A percentile compares a stretch with the other conserved stretches of the same genome.
Evolutionary conservation across 2,888 invertebrate species (phyloP).

Genomic region (Noctua fimbriata): DNA sequence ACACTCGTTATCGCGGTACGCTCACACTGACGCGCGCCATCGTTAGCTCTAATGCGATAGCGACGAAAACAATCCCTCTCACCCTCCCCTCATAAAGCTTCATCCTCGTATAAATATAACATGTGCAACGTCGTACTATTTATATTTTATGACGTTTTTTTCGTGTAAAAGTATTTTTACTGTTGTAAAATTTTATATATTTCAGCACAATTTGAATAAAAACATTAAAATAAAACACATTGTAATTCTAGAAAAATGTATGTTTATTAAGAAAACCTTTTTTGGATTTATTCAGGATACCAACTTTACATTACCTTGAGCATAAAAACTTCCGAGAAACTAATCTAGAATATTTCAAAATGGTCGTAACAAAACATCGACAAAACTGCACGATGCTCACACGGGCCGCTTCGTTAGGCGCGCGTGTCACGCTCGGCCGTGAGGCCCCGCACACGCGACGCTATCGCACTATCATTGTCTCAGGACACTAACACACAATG

Average conservation of each 20-base stretch:
- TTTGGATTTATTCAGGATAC: not conserved
- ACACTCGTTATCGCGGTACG: slow-evolving; percentile 54
- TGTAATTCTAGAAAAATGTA: not conserved
- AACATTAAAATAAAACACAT: not conserved
- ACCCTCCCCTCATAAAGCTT: slow-evolving; percentile 49
- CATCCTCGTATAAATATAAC: slow-evolving; percentile 43
- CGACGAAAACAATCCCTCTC: slow-evolving; percentile 63
- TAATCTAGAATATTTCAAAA: not conserved
- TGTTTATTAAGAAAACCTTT: not conserved
- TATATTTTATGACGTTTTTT: slow-evolving; percentile 26
- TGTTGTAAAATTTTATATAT: slow-evolving; percentile 11
- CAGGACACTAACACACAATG: slow-evolving; percentile 21
- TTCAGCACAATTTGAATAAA: not conserved
- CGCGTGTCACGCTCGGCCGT: not conserved
- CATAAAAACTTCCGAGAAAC: not conserved
- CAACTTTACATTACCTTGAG: not conserved
- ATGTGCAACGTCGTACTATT: slow-evolving; percentile 20
- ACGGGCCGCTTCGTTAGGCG: not conserved
- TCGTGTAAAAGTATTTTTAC: not conserved
- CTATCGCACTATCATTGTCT: slow-evolving; percentile 40
- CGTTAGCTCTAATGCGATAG: slow-evolving; percentile 65
- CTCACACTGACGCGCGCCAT: slow-evolving; percentile 58
- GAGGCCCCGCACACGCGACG: not conserved
- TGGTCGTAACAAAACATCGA: not conserved
- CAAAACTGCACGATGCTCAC: not conserved